A percentile compares a stretch with the other conserved stretches of the same genome.
Conservation (phyloP, 2,888 invertebrate genomes). For the Pemphredon lugubris region DNA sequence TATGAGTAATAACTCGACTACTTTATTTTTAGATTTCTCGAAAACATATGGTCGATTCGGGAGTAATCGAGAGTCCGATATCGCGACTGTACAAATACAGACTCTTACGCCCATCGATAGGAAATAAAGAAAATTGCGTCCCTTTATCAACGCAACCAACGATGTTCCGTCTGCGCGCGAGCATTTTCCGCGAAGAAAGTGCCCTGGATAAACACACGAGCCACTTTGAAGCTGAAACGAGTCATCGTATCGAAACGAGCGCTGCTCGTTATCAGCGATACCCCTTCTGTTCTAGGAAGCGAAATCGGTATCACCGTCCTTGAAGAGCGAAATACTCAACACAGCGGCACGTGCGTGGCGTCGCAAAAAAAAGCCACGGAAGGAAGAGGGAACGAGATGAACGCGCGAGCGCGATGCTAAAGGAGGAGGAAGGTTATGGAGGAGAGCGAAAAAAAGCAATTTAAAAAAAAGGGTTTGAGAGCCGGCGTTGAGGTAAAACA, state of each 20-base stretch:
- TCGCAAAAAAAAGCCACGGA: slow-evolving; percentile 25
- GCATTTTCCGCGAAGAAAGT: slow-evolving; percentile 8
- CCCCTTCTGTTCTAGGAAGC: slow-evolving; percentile 68
- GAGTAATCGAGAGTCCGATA: too few species aligned
- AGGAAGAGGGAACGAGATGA: background rate
- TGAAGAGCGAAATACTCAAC: slow-evolving; percentile 59
- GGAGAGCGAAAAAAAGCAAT: background rate
- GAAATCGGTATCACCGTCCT: slow-evolving; percentile 71
- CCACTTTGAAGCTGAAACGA: slow-evolving; percentile 18
- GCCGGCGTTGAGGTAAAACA: too few species aligned
- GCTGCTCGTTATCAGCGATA: slow-evolving; percentile 63
- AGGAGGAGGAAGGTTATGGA: background rate
- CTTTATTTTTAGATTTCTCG: too few species aligned
- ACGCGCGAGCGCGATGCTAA: background rate
- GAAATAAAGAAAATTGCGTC: too few species aligned
- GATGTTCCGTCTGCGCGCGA: too few species aligned
- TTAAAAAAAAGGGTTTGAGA: too few species aligned
- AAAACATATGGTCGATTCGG: too few species aligned
- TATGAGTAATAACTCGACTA: too few species aligned
- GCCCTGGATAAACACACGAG: slow-evolving; percentile 18
- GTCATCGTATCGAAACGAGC: slow-evolving; percentile 42
- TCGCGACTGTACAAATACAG: too few species aligned
- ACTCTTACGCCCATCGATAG: too few species aligned
- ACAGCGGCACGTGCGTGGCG: slow-evolving; percentile 57
- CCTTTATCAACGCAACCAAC: too few species aligned